A percentile compares a stretch with the other conserved stretches of the same genome.
Conservation (phyloP, 2,797 vertebrate genomes). For the Sebastes iracundus region DNA sequence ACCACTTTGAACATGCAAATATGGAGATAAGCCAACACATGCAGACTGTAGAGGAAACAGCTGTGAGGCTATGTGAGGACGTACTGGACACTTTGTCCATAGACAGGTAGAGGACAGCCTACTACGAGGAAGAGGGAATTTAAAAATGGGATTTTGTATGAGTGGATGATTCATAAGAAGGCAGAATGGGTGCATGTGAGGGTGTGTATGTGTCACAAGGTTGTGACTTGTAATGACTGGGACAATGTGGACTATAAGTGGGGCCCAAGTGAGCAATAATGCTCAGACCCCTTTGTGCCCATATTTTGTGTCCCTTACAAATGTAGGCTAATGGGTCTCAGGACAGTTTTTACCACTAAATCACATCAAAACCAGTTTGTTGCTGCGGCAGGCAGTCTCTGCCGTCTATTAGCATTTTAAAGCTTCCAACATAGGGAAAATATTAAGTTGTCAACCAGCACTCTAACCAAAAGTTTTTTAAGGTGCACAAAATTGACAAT, state of each 20-base stretch:
- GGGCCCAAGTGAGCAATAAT: not conserved
- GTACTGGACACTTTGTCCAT: not conserved
- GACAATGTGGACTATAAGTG: not conserved
- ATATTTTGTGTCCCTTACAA: not conserved
- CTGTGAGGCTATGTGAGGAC: constrained; percentile 4
- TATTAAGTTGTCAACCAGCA: not conserved
- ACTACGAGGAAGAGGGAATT: not conserved
- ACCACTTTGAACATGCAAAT: constrained; percentile 28
- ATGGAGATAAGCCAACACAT: constrained; percentile 26
- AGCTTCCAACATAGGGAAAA: not conserved
- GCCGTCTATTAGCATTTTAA: not conserved
- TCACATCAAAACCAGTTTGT: not conserved
- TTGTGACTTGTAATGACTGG: not conserved
- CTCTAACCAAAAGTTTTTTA: not conserved
- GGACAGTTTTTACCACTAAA: not conserved
- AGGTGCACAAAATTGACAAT: not conserved
- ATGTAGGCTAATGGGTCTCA: not conserved
- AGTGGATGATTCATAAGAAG: constrained; percentile 1
- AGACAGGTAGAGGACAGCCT: not conserved
- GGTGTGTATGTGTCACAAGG: not conserved
- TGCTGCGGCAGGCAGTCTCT: too few relatives aligned
- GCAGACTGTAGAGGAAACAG: not conserved
- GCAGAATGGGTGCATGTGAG: not conserved
- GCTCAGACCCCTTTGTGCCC: not conserved
- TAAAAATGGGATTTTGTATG: not conserved